Evolutionary conservation across 2,888 invertebrate species (phyloP).

Genomic region (Margaritifera margaritifera): DNA sequence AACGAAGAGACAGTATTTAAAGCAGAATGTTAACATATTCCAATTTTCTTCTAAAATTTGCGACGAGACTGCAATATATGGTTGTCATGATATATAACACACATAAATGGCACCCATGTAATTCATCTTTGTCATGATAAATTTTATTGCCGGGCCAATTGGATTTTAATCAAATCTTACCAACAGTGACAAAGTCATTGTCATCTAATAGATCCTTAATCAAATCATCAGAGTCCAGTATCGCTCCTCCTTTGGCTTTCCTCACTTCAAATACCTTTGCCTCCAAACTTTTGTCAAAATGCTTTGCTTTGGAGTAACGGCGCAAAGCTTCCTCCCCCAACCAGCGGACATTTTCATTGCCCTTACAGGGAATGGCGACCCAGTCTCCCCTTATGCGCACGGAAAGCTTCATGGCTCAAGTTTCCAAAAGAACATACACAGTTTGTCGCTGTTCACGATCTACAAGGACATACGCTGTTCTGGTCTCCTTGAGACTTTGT

Average conservation of each 20-base stretch:
- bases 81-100: too few species aligned
- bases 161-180: conserved; percentile 67
- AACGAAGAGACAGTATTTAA: too few species aligned
- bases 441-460: too few species aligned
- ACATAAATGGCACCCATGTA: too few species aligned
- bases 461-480: too few species aligned
- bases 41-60: too few species aligned
- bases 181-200: conserved; percentile 78
- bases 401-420: conserved; percentile 75
- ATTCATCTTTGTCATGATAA: too few species aligned
- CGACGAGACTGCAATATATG: too few species aligned
- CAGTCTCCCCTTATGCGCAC: conserved; percentile 77
- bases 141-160: too few species aligned
- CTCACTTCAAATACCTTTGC: conserved; percentile 75
- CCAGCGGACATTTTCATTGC: conserved; percentile 75
- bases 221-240: conserved; percentile 77
- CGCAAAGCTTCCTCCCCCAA: conserved; percentile 76
- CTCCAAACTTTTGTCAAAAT: conserved; percentile 38
- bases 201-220: conserved; percentile 77
- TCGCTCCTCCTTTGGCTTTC: conserved; percentile 77
- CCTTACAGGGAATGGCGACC: conserved; percentile 77
- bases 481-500: too few species aligned
- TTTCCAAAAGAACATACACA: too few species aligned
- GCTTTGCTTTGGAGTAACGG: conserved; percentile 73
- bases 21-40: too few species aligned